Base-by-base conservation (phyloP, 2,113 vertebrate species). In the Nesogale talazaci region DNA sequence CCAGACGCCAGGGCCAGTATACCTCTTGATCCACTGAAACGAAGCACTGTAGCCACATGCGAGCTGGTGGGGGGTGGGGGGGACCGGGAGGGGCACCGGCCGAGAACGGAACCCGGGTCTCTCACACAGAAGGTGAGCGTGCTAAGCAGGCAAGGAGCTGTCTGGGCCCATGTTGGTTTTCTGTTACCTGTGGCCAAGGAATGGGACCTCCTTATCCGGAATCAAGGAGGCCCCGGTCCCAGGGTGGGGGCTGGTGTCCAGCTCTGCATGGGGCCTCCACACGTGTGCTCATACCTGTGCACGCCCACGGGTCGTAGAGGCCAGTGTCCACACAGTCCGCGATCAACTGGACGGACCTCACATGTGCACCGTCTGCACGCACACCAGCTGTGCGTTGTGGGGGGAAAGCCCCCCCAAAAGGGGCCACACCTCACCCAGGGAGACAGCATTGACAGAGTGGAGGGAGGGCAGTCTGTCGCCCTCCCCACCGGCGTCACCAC, bases 251-350 rank as follows among this genome's bases (percentile, higher is more conserved):
- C 25, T 1, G 7, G 34, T 31, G 59, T 4, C 52, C 52, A 52
- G 31, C 23, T 46, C 42, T 46, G 42, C 42, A 46, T 46, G 42
- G 42, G 10, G 42, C 42, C 42, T 46, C 42, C 42, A 15, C 0
- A 0, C 14, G 4, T 0, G 3, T 1, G 6, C 12, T 34, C 34
- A 2, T 12, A n/a, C 1, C 1, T 16, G n/a, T 20, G 14, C 0
- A 1, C 40, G 65, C 69, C 5, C 56, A 23, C n/a, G 1, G 25
- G 56, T 36, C 34, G 42, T 46, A 46, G 10, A 46, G 42, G 42
- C 42, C 42, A 46, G 42, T 86, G 40, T 79, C 78, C 29, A 36
- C 83, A 88, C 1, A 56, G 72, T 36, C 78, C 69, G 40, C 65
- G 78, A 88, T 87, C 56, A 90, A 80, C 25, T 90, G 72, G 84